Conservation (phyloP, 1,140 invertebrate species). For the Galleria mellonella region DNA sequence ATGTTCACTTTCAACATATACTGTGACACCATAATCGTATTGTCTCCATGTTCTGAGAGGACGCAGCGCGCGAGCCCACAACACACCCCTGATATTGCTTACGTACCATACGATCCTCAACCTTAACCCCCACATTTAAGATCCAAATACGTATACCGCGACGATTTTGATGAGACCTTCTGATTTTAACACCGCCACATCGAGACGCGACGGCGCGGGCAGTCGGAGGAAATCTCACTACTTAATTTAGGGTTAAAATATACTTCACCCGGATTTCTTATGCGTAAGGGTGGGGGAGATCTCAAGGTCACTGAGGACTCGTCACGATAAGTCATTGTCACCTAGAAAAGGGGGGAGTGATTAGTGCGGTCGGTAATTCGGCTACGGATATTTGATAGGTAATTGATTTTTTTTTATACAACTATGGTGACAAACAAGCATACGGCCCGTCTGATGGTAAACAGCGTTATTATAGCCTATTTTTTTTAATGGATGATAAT, state of each 20-base stretch:
- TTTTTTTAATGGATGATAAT: no score
- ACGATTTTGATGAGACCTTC: conserved; percentile 5
- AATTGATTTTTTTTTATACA: no score
- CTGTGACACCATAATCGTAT: conserved; percentile 54
- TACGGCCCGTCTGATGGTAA: no score
- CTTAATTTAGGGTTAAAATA: conserved; percentile 59
- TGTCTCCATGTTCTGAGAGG: conserved; percentile 65
- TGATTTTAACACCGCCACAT: neutral
- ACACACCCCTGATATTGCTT: conserved; percentile 35
- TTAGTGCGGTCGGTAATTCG: no score
- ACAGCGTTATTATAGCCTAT: no score
- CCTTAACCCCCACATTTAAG: conserved; percentile 4
- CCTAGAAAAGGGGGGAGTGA: no score
- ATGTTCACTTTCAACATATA: conserved; percentile 28
- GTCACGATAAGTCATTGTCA: conserved; percentile 2
- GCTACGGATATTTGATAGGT: no score
- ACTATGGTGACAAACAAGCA: no score
- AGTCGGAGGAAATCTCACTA: conserved; percentile 34
- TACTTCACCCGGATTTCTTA: conserved; percentile 33
- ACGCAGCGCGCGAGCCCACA: conserved; percentile 47
- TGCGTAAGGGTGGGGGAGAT: conserved; percentile 2
- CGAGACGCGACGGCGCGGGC: conserved; percentile 55
- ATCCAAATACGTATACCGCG: neutral
- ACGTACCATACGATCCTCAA: conserved; percentile 7
- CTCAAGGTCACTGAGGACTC: conserved; percentile 34